Evolutionary conservation across 2,113 vertebrate genomes (phyloP), one percentile per base, ranked within the genome.

Genomic region (Channa argus): DNA sequence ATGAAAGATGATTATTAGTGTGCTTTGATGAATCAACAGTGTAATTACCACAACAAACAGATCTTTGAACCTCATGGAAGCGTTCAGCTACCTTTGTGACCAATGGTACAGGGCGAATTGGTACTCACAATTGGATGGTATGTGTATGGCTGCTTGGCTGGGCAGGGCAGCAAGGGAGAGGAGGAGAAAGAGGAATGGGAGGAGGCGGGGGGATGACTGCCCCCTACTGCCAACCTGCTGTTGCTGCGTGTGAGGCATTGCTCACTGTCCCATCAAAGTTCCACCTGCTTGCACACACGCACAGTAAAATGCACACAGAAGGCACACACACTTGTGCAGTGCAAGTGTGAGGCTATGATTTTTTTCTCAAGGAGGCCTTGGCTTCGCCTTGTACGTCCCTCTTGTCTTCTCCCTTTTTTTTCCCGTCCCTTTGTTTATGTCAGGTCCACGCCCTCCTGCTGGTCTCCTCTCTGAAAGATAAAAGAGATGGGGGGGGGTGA

Each of bases 81-180:
- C 63, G 13, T 71, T 79, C 47, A 13, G 65, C n/a, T 8, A 15
- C 55, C 70, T 71, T 74, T 77, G 62, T 74, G 49, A 53, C 52
- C 56, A 65, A 75, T 60, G 33, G 47, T 71, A 33, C 24, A 3
- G 58, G 44, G 47, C 62, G 34, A 77, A 68, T 69, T 73, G 69
- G 74, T 92, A 95, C 94, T 95, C 88, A 95, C 94, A 95, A 87
- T 91, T 91, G 67, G 89, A 63, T 63, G 94, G 92, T 50, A 95
- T 94, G 82, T 92, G 86, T 80, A 95, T 93, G 81, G 86, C 92
- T 88, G 93, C 85, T 44, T 79, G 83, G 82, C 86, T 65, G 71
- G 82, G 87, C 78, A n/a, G 89, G 68, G 67, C 73, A 64, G 82
- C 60, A 2, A 91, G 10, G 51, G 63, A 76, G 58, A 92, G 77